Evolutionary conservation across 2,888 invertebrate species (phyloP).

Genomic region (Aquatica leii): DNA sequence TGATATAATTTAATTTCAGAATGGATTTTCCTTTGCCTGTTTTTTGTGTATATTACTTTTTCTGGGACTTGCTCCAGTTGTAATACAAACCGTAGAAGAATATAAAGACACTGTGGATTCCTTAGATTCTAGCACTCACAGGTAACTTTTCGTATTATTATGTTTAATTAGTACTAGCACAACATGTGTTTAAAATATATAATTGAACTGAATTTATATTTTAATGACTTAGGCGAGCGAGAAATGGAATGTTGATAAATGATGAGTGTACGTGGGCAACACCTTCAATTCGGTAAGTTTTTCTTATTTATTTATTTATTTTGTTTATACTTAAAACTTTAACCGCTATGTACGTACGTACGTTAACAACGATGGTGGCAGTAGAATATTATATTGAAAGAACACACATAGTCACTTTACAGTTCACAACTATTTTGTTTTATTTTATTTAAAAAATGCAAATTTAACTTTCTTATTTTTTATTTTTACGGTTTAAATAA

Average conservation of each 20-base stretch:
- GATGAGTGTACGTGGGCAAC: constrained; percentile 51
- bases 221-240: constrained; percentile 39
- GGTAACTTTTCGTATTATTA: no score
- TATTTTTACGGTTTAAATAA: no score
- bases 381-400: no score
- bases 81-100: constrained; percentile 54
- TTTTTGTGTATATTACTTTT: constrained; percentile 57
- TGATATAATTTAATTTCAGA: constrained; percentile 46
- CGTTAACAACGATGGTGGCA: no score
- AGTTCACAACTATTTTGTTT: no score
- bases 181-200: no score
- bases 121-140: constrained; percentile 48
- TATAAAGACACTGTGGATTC: constrained; percentile 49
- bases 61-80: constrained; percentile 55
- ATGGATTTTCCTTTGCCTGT: constrained; percentile 52
- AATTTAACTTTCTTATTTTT: no score
- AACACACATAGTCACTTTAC: no score
- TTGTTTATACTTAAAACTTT: neutral
- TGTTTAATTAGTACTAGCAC: no score
- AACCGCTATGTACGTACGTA: no score
- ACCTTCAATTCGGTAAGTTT: constrained; percentile 47
- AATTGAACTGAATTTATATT: neutral
- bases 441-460: no score
- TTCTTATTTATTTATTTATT: constrained; percentile 3
- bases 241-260: constrained; percentile 46